These are phyloP conservation scores for Lycorma delicatula DNA, from an alignment of 1,140 invertebrate genomes.

Conservation along the genomic window DNA sequence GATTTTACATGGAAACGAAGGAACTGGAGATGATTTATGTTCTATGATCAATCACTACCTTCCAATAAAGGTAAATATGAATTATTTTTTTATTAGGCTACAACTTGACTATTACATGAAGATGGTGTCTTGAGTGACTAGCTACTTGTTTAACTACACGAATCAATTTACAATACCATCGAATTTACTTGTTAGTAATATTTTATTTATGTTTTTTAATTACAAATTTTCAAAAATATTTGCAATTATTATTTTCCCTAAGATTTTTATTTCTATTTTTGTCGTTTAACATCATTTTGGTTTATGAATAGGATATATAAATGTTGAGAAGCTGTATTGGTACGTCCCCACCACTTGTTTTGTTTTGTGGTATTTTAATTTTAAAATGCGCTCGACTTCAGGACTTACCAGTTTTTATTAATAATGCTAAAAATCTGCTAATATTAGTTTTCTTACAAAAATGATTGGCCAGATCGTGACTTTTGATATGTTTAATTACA, in stretches of 20 bases:
- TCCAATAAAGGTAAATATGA: slow-evolving; percentile 52
- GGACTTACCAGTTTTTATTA: no score
- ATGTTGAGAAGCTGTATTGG: no score
- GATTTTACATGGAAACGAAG: slow-evolving; percentile 46
- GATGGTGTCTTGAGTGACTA: slow-evolving; percentile 28
- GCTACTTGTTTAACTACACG: slow-evolving; percentile 28
- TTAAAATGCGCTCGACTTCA: no score
- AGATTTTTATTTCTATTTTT: neutral
- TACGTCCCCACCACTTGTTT: no score
- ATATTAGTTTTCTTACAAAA: no score
- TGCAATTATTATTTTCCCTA: neutral
- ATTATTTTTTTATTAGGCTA: slow-evolving; percentile 37
- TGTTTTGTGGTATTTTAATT: no score
- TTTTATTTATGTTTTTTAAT: slow-evolving; percentile 11
- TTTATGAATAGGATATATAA: no score
- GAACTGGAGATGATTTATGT: slow-evolving; percentile 50
- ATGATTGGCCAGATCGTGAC: no score
- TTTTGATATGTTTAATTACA: no score
- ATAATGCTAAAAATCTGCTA: no score
- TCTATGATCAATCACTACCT: slow-evolving; percentile 58
- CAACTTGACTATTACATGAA: slow-evolving; percentile 51
- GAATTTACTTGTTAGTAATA: neutral
- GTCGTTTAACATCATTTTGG: no score
- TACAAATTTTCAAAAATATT: slow-evolving; percentile 7
- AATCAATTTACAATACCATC: slow-evolving; percentile 3